Conservation (phyloP, 2,797 vertebrate species). For the Lepus townsendii region DNA sequence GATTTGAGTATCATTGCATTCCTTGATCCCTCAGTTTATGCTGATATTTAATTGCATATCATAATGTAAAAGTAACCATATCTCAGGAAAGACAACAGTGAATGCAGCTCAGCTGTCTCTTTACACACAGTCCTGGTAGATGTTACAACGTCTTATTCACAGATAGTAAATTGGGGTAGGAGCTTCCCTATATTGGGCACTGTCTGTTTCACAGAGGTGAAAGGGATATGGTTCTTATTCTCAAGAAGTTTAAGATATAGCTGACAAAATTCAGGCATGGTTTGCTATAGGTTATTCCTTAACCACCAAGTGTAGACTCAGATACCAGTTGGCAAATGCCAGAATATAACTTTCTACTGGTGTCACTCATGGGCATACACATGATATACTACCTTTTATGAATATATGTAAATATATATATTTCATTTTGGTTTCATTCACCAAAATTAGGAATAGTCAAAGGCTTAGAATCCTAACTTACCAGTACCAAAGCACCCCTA, state of each 20-base stretch:
- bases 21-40: background rate
- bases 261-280: background rate
- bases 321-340: background rate
- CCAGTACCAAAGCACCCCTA: background rate
- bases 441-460: slow-evolving; percentile 9
- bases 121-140: background rate
- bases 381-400: background rate
- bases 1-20: slow-evolving; percentile 21
- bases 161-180: background rate
- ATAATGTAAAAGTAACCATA: slow-evolving; percentile 37
- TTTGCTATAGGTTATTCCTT: background rate
- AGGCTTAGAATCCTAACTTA: background rate
- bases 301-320: background rate
- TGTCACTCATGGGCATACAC: background rate
- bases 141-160: background rate
- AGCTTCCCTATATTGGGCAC: background rate
- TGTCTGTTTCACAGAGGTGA: background rate
- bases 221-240: background rate
- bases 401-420: background rate
- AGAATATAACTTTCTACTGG: background rate
- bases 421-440: slow-evolving; percentile 37
- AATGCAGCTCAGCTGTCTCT: background rate
- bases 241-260: background rate
- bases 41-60: background rate
- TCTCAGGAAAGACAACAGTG: background rate